Base-by-base conservation (phyloP, 2,797 vertebrate species). In the Pangasius krempfi region DNA sequence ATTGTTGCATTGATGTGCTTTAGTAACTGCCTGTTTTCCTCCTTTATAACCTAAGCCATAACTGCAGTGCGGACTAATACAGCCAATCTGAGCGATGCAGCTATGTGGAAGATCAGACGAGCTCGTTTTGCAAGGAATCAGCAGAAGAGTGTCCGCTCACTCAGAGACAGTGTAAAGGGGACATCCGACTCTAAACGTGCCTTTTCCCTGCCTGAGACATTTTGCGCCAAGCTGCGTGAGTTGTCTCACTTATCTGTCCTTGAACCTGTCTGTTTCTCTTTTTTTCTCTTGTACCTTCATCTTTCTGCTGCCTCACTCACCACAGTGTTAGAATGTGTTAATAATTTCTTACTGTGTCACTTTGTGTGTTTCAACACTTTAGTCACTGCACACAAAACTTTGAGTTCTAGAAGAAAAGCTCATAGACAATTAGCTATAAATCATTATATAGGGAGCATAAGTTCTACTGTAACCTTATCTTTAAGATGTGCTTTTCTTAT, bases 11-110 rank as follows among this genome's bases (percentile, higher is more conserved):
- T 54, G 27, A 14, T 10, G 18, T 37, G 84, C 30, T 37, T 12
- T 10, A 75, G n/a, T 76, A 27, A 62, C 22, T 14, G 16, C 4
- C 25, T 84, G 27, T 30, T 44, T 64, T 81, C 62, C 50, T 81
- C 1, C n/a, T 87, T 86, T 70, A 50, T 30, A 52, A 70, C 47
- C 72, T 88, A 47, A 99, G 99, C 98, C 86, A 99, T 99, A 93
- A 99, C 99, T 86, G 98, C 99, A 14, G 98, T 99, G 64, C 95
- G 99, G 92, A 99, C 99, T 81, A 99, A 99, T 0, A 98, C 99
- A 60, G 98, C 98, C 87, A 99, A 99, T 94, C 97, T 99, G 89
- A 99, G 98, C 1, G 99, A 99, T 12, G 96, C 98, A 0, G 99
- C 99, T 0, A 94, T 99, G 97, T 99, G 99, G 98, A 99, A 99